A percentile compares a stretch with the other conserved stretches of the same genome.
phyloP scores from a whole-genome alignment of 2,888 invertebrate genomes.

The Eurytoma adleriae region DNA sequence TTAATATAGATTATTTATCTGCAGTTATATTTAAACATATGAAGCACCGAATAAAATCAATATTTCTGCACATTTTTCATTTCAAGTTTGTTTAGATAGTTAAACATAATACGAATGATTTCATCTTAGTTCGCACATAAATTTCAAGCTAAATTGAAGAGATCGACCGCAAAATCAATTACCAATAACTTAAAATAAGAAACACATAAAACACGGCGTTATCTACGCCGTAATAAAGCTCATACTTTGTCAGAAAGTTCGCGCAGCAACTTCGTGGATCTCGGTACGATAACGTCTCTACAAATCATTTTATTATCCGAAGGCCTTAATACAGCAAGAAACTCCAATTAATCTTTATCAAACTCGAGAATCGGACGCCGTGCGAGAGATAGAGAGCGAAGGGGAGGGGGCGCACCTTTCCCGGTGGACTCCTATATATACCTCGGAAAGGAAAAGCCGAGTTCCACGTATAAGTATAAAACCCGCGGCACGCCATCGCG shows the following conservation, averaged over 20 bases:
- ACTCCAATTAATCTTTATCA: constrained; percentile 54
- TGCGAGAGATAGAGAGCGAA: too few species aligned
- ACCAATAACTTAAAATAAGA: constrained; percentile 26
- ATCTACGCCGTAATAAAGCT: constrained; percentile 16
- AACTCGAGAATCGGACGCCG: constrained; percentile 29
- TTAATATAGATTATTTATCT: too few species aligned
- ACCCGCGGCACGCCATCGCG: neutral
- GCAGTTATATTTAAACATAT: too few species aligned
- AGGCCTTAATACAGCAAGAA: constrained; percentile 16
- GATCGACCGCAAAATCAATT: constrained; percentile 13
- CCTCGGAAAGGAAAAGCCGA: neutral
- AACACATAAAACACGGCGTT: constrained; percentile 4
- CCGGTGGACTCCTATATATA: neutral
- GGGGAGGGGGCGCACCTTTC: neutral
- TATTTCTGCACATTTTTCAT: too few species aligned
- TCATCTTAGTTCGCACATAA: neutral
- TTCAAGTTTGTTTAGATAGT: too few species aligned
- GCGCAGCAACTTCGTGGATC: constrained; percentile 17
- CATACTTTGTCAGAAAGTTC: constrained; percentile 11
- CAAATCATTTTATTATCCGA: constrained; percentile 50
- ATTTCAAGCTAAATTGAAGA: neutral
- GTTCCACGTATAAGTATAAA: neutral
- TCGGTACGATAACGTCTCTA: constrained; percentile 39
- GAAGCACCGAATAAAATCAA: too few species aligned
- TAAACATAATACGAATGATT: too few species aligned